phyloP scores from a whole-genome alignment of 2,113 vertebrate genomes.

The Sclerurus mexicanus region DNA sequence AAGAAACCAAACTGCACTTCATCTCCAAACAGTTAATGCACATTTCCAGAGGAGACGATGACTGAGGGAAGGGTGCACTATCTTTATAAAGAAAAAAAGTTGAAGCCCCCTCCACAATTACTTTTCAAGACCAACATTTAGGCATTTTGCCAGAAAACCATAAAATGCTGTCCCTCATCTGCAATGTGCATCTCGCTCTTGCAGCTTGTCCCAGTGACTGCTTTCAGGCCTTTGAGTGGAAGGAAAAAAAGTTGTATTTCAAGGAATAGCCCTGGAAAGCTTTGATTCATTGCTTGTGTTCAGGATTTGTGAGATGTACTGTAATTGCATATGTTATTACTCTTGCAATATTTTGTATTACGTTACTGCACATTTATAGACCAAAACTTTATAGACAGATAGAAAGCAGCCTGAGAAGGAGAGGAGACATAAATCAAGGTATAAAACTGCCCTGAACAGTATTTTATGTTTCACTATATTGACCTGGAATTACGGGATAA shows the following conservation, averaged over 20 bases:
- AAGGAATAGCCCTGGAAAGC: constrained; percentile 8
- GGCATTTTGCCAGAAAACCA: constrained; percentile 24
- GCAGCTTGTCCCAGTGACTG: neutral
- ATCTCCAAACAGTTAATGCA: neutral
- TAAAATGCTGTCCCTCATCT: constrained; percentile 13
- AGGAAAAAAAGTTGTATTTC: neutral
- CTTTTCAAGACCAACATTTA: constrained; percentile 52
- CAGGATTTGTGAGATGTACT: constrained; percentile 35
- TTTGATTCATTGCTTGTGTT: constrained; percentile 51
- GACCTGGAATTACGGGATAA: constrained; percentile 45
- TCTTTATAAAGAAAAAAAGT: neutral
- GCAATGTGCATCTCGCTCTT: neutral
- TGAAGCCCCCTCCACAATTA: constrained; percentile 42
- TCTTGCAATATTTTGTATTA: constrained; percentile 53
- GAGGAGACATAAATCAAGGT: constrained; percentile 40
- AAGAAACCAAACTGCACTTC: neutral
- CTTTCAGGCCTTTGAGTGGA: constrained; percentile 1
- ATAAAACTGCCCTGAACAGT: constrained; percentile 48
- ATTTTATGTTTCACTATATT: constrained; percentile 50
- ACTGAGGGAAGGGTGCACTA: neutral
- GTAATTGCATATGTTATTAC: constrained; percentile 49
- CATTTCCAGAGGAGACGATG: neutral
- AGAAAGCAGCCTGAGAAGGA: constrained; percentile 44
- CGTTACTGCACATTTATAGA: constrained; percentile 43
- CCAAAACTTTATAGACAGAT: constrained; percentile 49